A percentile compares a stretch with the other conserved stretches of the same genome.
Conservation (phyloP, 2,113 vertebrate species). For the Nycticryphes semicollaris region DNA sequence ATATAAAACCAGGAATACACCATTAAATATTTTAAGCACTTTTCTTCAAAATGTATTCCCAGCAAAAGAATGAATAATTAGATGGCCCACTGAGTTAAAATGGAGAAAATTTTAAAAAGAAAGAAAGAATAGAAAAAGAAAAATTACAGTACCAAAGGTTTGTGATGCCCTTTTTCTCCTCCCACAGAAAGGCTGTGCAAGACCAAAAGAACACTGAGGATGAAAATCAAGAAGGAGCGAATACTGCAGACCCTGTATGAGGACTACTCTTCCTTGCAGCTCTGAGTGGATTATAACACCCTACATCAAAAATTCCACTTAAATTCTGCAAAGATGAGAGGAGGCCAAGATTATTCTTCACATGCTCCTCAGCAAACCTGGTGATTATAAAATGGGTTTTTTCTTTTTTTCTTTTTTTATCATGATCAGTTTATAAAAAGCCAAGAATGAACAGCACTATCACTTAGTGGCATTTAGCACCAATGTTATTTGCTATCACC, state of each 20-base stretch:
- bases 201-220: background rate
- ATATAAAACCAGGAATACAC: background rate
- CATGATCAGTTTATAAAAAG: background rate
- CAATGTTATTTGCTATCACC: background rate
- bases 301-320: background rate
- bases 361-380: background rate
- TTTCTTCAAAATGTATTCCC: background rate
- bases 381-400: background rate
- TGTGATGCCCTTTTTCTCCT: background rate
- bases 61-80: background rate
- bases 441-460: background rate
- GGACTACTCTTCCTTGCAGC: background rate
- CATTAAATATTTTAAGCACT: background rate
- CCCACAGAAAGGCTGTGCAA: background rate
- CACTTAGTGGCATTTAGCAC: background rate
- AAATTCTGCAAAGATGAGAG: background rate
- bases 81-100: background rate
- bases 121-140: background rate
- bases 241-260: background rate
- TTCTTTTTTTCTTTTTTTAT: background rate
- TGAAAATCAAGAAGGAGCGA: background rate
- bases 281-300: background rate
- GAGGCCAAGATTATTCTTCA: background rate
- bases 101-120: too few relatives aligned
- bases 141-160: background rate